phyloP scores from a whole-genome alignment of 2,888 invertebrate species.

The Parasteatoda lunata region DNA sequence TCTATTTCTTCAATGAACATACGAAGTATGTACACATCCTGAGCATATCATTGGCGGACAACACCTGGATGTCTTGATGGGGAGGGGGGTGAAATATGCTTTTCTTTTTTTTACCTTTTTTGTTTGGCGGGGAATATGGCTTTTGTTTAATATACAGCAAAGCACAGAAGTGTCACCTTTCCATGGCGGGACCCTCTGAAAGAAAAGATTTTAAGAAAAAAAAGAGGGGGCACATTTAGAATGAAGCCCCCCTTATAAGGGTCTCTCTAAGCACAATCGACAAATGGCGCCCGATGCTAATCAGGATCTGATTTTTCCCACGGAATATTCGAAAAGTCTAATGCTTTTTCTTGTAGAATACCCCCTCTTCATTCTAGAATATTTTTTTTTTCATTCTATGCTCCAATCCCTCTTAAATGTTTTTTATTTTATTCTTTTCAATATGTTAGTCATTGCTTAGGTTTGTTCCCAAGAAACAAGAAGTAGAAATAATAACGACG shows the following conservation, averaged over 20 bases:
- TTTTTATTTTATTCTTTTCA: slow-evolving; percentile 28
- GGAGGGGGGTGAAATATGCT: slow-evolving; percentile 2
- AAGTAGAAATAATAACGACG: slow-evolving; percentile 57
- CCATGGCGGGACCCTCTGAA: slow-evolving; percentile 6
- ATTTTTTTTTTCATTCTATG: slow-evolving; percentile 1
- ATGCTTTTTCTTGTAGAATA: slow-evolving; percentile 20
- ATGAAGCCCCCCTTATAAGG: slow-evolving; percentile 10
- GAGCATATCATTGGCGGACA: background rate
- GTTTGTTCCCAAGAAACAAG: slow-evolving; percentile 65
- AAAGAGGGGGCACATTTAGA: background rate
- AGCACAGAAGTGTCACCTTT: slow-evolving; percentile 46
- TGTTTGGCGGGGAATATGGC: slow-evolving; percentile 28
- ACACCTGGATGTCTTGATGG: slow-evolving; percentile 62
- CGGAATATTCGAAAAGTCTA: slow-evolving; percentile 20
- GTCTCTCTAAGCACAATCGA: slow-evolving; percentile 46
- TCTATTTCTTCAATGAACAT: background rate
- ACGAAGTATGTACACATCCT: slow-evolving; percentile 12
- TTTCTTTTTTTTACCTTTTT: slow-evolving; percentile 33
- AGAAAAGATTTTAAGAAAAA: slow-evolving; percentile 20
- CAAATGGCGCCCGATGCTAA: slow-evolving; percentile 58
- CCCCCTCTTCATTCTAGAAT: background rate
- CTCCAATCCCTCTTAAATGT: slow-evolving; percentile 17
- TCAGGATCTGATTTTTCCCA: slow-evolving; percentile 60
- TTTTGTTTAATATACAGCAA: slow-evolving; percentile 51
- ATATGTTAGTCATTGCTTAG: slow-evolving; percentile 57